Conservation (phyloP, 2,888 invertebrate species). For the Phragmatobia fuliginosa region DNA sequence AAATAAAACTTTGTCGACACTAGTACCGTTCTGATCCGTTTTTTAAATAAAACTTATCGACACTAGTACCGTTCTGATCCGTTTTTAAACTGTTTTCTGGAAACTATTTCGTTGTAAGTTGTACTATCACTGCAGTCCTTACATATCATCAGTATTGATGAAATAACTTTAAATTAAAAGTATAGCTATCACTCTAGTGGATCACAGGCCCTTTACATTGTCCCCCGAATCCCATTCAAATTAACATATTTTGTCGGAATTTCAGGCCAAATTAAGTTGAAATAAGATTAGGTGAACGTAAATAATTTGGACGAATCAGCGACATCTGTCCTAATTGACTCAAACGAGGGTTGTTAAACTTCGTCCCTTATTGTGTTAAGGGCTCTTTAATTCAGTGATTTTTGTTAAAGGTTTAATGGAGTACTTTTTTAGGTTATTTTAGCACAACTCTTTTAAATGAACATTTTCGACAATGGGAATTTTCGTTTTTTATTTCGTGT, state of each 20-base stretch:
- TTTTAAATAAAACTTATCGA: too few relatives aligned
- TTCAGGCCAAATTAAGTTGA: constrained; percentile 64
- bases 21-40: too few relatives aligned
- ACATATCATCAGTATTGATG: not conserved
- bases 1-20: too few relatives aligned
- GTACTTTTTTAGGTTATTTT: not conserved
- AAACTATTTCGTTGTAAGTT: not conserved
- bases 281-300: constrained; percentile 68
- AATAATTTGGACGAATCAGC: constrained; percentile 57
- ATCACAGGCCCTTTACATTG: constrained; percentile 28
- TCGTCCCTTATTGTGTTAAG: constrained; percentile 33
- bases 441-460: not conserved
- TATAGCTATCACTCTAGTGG: not conserved
- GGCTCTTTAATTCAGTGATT: constrained; percentile 40
- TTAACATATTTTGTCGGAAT: constrained; percentile 71
- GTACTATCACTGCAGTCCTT: not conserved
- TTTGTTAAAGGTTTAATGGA: constrained; percentile 31
- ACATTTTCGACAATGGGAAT: not conserved
- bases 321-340: constrained; percentile 61
- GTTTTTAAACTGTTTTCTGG: not conserved
- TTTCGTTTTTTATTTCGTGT: not conserved
- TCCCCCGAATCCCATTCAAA: constrained; percentile 59
- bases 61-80: not conserved
- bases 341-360: constrained; percentile 35
- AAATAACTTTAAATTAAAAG: not conserved